Conservation (phyloP, 2,797 vertebrate genomes). For the Muscicapa striata region DNA sequence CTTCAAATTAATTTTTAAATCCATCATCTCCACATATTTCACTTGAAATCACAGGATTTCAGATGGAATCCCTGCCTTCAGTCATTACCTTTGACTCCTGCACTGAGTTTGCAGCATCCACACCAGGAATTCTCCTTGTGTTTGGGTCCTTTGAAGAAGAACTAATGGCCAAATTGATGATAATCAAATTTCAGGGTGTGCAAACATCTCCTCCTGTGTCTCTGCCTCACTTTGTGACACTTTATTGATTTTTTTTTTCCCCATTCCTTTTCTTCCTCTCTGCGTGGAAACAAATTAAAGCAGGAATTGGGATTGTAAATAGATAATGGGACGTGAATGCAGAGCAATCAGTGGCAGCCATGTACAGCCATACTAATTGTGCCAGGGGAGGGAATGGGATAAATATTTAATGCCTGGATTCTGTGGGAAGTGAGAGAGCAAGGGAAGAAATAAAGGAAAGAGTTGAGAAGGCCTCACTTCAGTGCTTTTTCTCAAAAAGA, state of each 20-base stretch:
- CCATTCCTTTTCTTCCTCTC: not conserved
- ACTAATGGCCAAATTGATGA: not conserved
- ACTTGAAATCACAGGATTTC: accelerated
- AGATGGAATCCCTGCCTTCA: not conserved
- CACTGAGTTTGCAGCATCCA: not conserved
- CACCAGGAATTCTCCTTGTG: accelerated
- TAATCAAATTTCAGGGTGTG: not conserved
- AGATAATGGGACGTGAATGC: constrained; percentile 46
- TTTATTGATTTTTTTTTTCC: not conserved
- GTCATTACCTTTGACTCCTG: not conserved
- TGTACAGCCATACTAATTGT: constrained; percentile 47
- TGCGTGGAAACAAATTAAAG: constrained; percentile 4
- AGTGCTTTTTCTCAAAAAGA: not conserved
- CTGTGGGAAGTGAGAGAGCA: not conserved
- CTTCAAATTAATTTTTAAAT: not conserved
- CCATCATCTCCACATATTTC: not conserved
- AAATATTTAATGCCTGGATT: constrained; percentile 43
- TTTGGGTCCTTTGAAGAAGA: not conserved
- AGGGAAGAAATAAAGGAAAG: not conserved
- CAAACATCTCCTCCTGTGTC: not conserved
- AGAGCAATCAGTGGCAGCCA: constrained; percentile 37
- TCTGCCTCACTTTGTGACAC: not conserved
- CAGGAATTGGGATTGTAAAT: constrained; percentile 55
- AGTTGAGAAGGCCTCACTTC: not conserved
- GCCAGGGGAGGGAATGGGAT: constrained; percentile 18